Base-by-base conservation (phyloP, 2,888 invertebrate genomes). In the Cheilosia scutellata region DNA sequence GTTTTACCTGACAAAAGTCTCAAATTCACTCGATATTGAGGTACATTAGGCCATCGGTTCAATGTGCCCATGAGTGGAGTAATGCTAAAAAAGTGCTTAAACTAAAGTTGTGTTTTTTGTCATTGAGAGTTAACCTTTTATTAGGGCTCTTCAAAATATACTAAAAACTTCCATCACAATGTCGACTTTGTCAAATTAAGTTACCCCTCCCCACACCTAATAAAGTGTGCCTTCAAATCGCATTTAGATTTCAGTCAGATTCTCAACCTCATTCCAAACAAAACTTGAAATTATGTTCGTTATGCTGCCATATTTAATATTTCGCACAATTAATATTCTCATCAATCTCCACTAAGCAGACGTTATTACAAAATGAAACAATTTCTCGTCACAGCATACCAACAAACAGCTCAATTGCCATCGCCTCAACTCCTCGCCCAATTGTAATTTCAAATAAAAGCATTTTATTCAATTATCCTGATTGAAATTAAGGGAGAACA, bases 391-490 rank as follows among this genome's bases (percentile, higher is more conserved):
- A 40, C 11, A 37, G 5, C 40, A 63, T 31, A 1, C 25, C 25
- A 27, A 57, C 7, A 44, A 44, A 31, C 16, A 42, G 16, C 42
- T 9, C n/a, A 5, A 2, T 7, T 11, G 16, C 11, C 9, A n/a
- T 9, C 7, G 33, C 7, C 4, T 51, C 9, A 37, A 3, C n/a
- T 16, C 13, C 51, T 53, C 53, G n/a, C 6, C 20, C 42, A 16
- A 16, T 27, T 44, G 13, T 55, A 63, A 63, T 74, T 37, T 47
- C 74, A 13, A n/a, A n/a, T n/a, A n/a, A n/a, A 51, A 66, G 42
- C 40, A 60, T 60, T 58, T 66, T 51, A 68, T 77, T 76, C 57
- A 76, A 66, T 57, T 77, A 77, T 68, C 33, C 60, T 60, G 68
- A 51, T 76, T 76, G 44, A 60, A 68, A 60, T 60, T 57, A 60